Evolutionary conservation across 2,113 vertebrate genomes (phyloP).

Genomic region (Apteryx owenii): DNA sequence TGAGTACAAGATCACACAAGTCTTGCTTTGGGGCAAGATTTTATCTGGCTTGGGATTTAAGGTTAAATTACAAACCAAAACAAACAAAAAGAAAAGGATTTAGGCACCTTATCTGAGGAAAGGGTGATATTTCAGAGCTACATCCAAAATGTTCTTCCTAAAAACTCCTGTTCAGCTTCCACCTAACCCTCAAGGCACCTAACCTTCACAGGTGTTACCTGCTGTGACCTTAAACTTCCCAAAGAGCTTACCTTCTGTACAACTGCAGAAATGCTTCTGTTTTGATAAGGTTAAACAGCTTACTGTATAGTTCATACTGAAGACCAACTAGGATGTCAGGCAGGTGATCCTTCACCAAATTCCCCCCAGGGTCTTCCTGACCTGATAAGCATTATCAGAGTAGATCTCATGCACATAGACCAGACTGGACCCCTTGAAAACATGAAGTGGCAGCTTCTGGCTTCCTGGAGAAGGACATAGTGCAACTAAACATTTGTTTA

Average conservation of each 20-base stretch:
- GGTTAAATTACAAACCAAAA: not conserved
- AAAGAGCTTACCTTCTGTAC: not conserved
- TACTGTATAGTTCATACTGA: not conserved
- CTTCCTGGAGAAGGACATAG: not conserved
- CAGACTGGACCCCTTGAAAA: not conserved
- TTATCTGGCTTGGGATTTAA: constrained; percentile 2
- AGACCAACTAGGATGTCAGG: not conserved
- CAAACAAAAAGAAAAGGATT: not conserved
- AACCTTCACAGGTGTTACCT: not conserved
- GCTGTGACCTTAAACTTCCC: not conserved
- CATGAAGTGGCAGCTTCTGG: not conserved
- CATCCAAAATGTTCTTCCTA: not conserved
- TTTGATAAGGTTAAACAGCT: not conserved
- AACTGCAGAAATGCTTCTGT: not conserved
- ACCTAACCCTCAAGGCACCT: not conserved
- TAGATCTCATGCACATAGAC: not conserved
- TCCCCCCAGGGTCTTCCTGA: not conserved
- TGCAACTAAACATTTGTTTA: not conserved
- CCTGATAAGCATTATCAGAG: not conserved
- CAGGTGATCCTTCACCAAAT: not conserved
- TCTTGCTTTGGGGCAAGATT: not conserved
- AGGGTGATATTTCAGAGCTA: not conserved
- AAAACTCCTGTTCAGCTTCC: not conserved
- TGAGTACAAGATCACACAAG: not conserved
- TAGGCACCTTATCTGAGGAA: not conserved